Evolutionary conservation across 92 coral and sea anemone species (phyloP), one percentile per base, ranked within the genome.

Genomic region (Diadumene lineata): DNA sequence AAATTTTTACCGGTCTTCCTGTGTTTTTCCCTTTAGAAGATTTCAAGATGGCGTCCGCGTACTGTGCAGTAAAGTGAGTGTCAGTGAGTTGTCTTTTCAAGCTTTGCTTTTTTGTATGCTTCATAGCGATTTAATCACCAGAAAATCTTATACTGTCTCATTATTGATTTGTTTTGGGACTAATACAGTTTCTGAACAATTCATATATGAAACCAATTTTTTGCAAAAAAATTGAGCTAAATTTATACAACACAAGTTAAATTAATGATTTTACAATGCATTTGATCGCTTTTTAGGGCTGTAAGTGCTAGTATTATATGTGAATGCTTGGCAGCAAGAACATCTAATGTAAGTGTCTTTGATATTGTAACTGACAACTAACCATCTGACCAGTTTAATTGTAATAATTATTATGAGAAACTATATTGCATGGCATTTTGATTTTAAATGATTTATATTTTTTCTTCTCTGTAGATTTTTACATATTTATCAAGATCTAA

Each of bases 31-130:
- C 48, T 38, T 38, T 19, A 31, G 43, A 62, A 28, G 11, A 17
- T 56, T 60, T 43, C 81, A 81, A 66, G 16, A 81, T 81, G 86
- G 86, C 86, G 69, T 75, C 85, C 34, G 25, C 29, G 31, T 22
- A n/a, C n/a, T n/a, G n/a, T n/a, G n/a, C n/a, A n/a, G n/a, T n/a
- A n/a, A n/a, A n/a, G n/a, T n/a, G n/a, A n/a, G n/a, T n/a, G n/a
- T n/a, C n/a, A n/a, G n/a, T n/a, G n/a, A n/a, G n/a, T n/a, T n/a
- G n/a, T n/a, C n/a, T n/a, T n/a, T n/a, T n/a, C n/a, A n/a, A n/a
- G n/a, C n/a, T n/a, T n/a, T n/a, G n/a, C n/a, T n/a, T n/a, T n/a
- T n/a, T n/a, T n/a, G n/a, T n/a, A n/a, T n/a, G n/a, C n/a, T n/a
- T n/a, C n/a, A n/a, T n/a, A n/a, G n/a, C n/a, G n/a, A n/a, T n/a